Percentiles rank a stretch among this genome's conserved stretches.
Conservation (phyloP, 2,797 vertebrate genomes). For the Enteromius paludinosus region DNA sequence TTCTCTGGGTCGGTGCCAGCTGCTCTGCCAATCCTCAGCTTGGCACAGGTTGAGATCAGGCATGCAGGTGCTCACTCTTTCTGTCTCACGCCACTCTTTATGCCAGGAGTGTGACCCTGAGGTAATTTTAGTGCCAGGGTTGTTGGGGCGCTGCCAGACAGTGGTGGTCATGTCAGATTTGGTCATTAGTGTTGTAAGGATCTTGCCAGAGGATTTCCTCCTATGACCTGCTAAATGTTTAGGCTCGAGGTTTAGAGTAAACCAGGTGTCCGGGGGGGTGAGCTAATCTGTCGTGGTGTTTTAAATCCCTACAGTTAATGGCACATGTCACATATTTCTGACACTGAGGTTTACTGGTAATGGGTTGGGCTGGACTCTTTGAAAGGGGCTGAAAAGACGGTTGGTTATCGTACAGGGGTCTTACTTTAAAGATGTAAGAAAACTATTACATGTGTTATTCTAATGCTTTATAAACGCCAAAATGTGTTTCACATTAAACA, state of each 20-base stretch:
- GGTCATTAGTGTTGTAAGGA: slow-evolving; percentile 59
- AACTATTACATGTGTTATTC: background rate
- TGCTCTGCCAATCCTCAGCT: slow-evolving; percentile 60
- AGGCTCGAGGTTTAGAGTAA: slow-evolving; percentile 33
- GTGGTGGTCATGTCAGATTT: slow-evolving; percentile 65
- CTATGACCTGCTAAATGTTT: slow-evolving; percentile 48
- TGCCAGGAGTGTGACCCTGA: slow-evolving; percentile 70
- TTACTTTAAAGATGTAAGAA: background rate
- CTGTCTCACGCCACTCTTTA: slow-evolving; percentile 63
- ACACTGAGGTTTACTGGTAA: slow-evolving; percentile 27
- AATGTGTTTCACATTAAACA: background rate
- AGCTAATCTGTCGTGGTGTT: background rate
- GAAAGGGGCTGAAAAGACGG: background rate
- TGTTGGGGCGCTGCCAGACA: slow-evolving; percentile 70
- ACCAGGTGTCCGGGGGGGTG: slow-evolving; percentile 19
- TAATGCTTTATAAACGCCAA: background rate
- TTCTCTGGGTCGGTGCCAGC: slow-evolving; percentile 69
- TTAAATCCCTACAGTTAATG: background rate
- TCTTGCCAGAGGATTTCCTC: slow-evolving; percentile 47
- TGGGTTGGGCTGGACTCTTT: background rate
- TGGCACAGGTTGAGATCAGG: slow-evolving; percentile 53
- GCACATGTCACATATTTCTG: slow-evolving; percentile 22
- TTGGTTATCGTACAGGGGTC: background rate
- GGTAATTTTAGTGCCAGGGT: slow-evolving; percentile 66
- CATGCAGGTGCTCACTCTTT: slow-evolving; percentile 66